Conservation (phyloP, 2,113 vertebrate genomes). For the Sterrhoptilus dennistouni region DNA sequence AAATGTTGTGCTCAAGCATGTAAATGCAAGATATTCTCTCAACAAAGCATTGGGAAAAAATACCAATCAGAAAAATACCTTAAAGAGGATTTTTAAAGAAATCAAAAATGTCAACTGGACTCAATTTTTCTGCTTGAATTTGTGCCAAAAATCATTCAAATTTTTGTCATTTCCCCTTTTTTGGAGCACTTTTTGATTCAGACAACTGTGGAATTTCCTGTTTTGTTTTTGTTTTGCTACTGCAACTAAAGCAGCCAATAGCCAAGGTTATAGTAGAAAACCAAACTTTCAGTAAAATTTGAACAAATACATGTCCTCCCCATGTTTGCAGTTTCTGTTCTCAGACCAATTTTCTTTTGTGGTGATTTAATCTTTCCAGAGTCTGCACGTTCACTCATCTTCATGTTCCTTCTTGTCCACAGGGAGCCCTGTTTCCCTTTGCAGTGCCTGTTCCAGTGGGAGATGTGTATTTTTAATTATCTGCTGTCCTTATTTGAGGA, state of each 20-base stretch:
- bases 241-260: background rate
- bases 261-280: background rate
- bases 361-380: background rate
- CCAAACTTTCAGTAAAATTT: background rate
- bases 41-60: background rate
- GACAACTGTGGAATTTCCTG: background rate
- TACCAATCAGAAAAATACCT: background rate
- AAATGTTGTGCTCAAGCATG: background rate
- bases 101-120: rapidly evolving
- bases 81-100: background rate
- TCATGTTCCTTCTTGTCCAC: background rate
- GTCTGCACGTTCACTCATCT: background rate
- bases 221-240: conserved; percentile 3
- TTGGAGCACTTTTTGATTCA: background rate
- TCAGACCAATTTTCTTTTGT: background rate
- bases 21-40: background rate
- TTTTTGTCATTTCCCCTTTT: background rate
- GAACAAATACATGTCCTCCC: background rate
- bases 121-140: background rate
- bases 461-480: background rate
- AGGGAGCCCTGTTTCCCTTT: background rate
- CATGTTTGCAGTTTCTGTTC: background rate
- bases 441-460: background rate
- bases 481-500: background rate
- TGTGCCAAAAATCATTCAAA: background rate